Evolutionary conservation across 2,888 invertebrate genomes (phyloP), one percentile per base, ranked within the genome.

Genomic region (Stenichneumon culpator): DNA sequence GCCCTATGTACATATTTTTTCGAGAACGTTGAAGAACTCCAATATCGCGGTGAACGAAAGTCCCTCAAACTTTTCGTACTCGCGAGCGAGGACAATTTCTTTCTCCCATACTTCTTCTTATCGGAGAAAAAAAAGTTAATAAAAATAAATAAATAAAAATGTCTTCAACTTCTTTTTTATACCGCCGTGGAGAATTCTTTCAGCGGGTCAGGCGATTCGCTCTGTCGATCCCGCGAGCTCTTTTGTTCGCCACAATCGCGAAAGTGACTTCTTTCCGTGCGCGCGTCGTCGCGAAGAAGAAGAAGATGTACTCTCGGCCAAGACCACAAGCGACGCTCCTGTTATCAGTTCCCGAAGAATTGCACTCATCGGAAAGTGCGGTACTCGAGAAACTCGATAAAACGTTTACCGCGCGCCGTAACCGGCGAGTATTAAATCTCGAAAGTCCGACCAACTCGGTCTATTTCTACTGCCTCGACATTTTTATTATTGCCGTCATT

Each of bases 301-400:
- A 63, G 36, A 63, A n/a, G 14, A 63, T 2, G 16, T 14, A 63
- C 63, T 57, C 25, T 57, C 25, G 5, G 22, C 25, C 11, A 7
- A n/a, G 63, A 32, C 63, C 63, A 16, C 28, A 36, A 36, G 16
- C 63, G 63, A 63, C n/a, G 36, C 63, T 63, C 16, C 36, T 63
- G 4, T 36, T 63, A 63, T 63, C 32, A 63, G 63, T 63, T 63
- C 63, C 7, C 28, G 63, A 63, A 63, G 63, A 36, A 36, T 32
- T 36, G 63, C 28, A 63, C 63, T 32, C 36, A 63, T 28, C 9
- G 36, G 63, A 63, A 36, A 57, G 57, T 54, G 52, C 19, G 63
- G 63, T 16, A 36, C 63, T 63, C 63, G 6, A 28, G 63, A 36
- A 28, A 63, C 63, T 63, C 63, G 28, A 63, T 63, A 63, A 63